Evolutionary conservation across 2,888 invertebrate genomes (phyloP), one percentile per base, ranked within the genome.

Genomic region (Lobophora halterata): DNA sequence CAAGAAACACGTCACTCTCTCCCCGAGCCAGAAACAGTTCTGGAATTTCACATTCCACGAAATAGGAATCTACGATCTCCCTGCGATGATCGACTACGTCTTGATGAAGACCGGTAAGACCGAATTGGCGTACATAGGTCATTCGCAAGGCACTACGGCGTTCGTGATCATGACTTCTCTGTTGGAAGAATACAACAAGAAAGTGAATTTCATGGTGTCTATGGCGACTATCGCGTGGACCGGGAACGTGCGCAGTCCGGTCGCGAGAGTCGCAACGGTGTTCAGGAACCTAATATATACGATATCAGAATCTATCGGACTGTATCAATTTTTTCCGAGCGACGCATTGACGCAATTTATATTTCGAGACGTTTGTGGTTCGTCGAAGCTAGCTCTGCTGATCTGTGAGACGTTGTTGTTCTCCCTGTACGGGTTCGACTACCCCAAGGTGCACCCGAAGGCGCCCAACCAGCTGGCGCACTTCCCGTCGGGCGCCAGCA

Each of bases 41-140:
- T 92, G 91, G 91, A 59, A 88, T 18, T 92, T 90, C 54, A 92
- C 92, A 46, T 95, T 91, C 89, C 92, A 95, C 63, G 91, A 94
- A 62, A 93, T 95, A 62, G 93, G 92, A 0, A 61, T 79, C 17
- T 89, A 79, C 55, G 96, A 97, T 71, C 58, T 95, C 5, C 94
- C 95, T 2, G 90, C 92, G 0, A 91, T 90, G 68, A 90, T 97
- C 20, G 92, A 95, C 61, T 90, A 90, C 59, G 79, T 92, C 4
- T 62, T 91, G 2, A 45, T 66, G 0, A 44, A 33, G 3, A 93
- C 93, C 0, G 79, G 81, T 0, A 74, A 82, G 6, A 49, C 80
- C 1, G 70, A 90, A 24, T 38, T 95, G 0, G 89, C 90, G 44
- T 94, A 93, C 64, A 75, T 93, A 6, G 95, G 95, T 0, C 93